These are phyloP conservation scores for Cydia strobilella DNA, from an alignment of 1,140 invertebrate species.

Conservation along the genomic window DNA sequence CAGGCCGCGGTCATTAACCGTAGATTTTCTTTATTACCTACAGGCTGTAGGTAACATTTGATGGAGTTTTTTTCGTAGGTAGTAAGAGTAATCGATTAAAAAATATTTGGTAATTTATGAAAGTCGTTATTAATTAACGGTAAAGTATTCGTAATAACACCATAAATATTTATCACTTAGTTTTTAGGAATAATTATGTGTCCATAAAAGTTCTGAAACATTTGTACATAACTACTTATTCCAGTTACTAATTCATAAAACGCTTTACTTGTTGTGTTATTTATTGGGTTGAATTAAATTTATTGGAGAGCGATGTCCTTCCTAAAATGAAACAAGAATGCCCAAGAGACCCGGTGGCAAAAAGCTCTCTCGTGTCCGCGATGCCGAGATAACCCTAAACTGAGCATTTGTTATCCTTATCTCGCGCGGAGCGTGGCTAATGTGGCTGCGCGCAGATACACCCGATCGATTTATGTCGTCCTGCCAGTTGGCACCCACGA, in stretches of 20 bases:
- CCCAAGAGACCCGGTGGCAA: slow-evolving; percentile 73
- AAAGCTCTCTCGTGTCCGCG: slow-evolving; percentile 78
- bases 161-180: no score
- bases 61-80: no score
- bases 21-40: background rate
- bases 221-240: background rate
- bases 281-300: slow-evolving; percentile 21
- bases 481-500: slow-evolving; percentile 73
- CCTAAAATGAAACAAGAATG: slow-evolving; percentile 50
- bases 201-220: background rate
- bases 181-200: background rate
- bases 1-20: background rate
- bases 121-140: no score
- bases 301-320: slow-evolving; percentile 27
- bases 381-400: slow-evolving; percentile 78
- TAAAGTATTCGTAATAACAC: no score
- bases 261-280: slow-evolving; percentile 5
- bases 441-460: slow-evolving; percentile 74
- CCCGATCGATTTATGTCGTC: slow-evolving; percentile 73
- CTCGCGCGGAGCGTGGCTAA: slow-evolving; percentile 75
- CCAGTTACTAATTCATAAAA: background rate
- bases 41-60: no score
- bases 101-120: no score
- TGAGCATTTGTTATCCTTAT: slow-evolving; percentile 80
- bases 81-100: no score